phyloP scores from a whole-genome alignment of 2,113 vertebrate genomes.

The Colistium nudipinnis region DNA sequence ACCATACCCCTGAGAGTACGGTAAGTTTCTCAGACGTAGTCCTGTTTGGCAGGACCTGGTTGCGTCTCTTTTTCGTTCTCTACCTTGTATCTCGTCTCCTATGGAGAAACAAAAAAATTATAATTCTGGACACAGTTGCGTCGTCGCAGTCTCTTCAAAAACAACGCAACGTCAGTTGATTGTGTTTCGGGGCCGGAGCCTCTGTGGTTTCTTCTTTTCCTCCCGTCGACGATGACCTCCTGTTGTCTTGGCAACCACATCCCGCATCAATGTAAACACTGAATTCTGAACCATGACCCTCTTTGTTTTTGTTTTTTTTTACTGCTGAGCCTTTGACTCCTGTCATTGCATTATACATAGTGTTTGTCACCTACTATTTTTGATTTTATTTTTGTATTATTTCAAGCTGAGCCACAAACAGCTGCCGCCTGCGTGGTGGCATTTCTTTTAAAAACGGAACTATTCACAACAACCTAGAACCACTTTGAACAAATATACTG shows the following conservation, averaged over 20 bases:
- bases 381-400: slow-evolving; percentile 32
- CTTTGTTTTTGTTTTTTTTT: slow-evolving; percentile 20
- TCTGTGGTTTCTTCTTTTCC: slow-evolving; percentile 36
- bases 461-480: slow-evolving; percentile 77
- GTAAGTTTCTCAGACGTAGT: slow-evolving; percentile 52
- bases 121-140: slow-evolving; percentile 56
- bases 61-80: slow-evolving; percentile 43
- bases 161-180: slow-evolving; percentile 61
- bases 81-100: slow-evolving; percentile 38
- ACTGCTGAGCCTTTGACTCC: slow-evolving; percentile 32
- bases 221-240: background rate
- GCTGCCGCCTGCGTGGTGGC: slow-evolving; percentile 36
- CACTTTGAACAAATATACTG: slow-evolving; percentile 75
- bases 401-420: slow-evolving; percentile 41
- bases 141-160: slow-evolving; percentile 52
- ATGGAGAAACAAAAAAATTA: slow-evolving; percentile 10
- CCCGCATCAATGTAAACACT: slow-evolving; percentile 75
- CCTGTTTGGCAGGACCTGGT: slow-evolving; percentile 47
- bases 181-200: slow-evolving; percentile 56
- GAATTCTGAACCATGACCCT: slow-evolving; percentile 43
- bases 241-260: slow-evolving; percentile 37
- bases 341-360: slow-evolving; percentile 43
- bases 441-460: slow-evolving; percentile 69
- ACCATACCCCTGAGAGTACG: slow-evolving; percentile 51
- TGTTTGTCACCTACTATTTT: slow-evolving; percentile 24